Conservation (phyloP, 2,113 vertebrate genomes). For the Meriones unguiculatus region DNA sequence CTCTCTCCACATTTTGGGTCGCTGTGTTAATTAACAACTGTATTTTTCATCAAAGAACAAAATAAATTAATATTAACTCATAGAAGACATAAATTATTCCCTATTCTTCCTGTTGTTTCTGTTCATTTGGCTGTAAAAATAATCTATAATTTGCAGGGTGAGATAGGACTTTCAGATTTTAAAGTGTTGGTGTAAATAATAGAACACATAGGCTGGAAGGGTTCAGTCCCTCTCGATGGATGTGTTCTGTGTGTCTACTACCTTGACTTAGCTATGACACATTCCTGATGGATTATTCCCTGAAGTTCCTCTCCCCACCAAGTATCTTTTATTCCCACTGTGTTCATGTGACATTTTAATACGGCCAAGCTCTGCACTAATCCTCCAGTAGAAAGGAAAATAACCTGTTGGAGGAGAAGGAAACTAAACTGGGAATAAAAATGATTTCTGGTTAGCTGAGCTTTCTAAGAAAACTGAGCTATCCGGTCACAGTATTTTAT, state of each 20-base stretch:
- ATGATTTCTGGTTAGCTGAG: not conserved
- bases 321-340: not conserved
- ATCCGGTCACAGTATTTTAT: not conserved
- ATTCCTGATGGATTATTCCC: not conserved
- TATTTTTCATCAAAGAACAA: not conserved
- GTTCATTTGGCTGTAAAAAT: conserved; percentile 15
- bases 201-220: not conserved
- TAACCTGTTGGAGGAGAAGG: not conserved
- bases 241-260: not conserved
- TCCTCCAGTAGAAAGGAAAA: not conserved
- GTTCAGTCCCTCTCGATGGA: not conserved
- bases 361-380: not conserved
- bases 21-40: not conserved
- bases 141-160: conserved; percentile 14
- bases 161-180: not conserved
- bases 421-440: conserved; percentile 35
- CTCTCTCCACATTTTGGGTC: not conserved
- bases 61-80: not conserved
- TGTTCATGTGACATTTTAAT: conserved; percentile 4
- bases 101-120: not conserved
- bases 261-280: not conserved
- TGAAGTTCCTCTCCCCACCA: not conserved
- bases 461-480: conserved; percentile 29
- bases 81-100: not conserved
- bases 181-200: not conserved